These are phyloP conservation scores for Styela clava DNA, from an alignment of 23 tunicate genomes.

Conservation along the genomic window DNA sequence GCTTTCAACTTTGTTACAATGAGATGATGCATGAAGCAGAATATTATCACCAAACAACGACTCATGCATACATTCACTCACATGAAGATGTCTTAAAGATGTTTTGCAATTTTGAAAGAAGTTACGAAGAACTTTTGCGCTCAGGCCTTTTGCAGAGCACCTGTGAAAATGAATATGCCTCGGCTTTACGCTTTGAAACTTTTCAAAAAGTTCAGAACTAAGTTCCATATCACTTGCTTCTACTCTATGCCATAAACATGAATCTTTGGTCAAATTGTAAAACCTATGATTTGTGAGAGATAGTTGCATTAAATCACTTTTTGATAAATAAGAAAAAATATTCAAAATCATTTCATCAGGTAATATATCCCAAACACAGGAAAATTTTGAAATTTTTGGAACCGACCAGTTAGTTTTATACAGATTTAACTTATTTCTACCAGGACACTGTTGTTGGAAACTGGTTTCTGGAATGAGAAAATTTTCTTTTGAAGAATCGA, in stretches of 20 bases:
- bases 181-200: constrained; percentile 34
- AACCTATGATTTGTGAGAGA: constrained; percentile 37
- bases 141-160: constrained; percentile 38
- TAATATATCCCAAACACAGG: constrained; percentile 8
- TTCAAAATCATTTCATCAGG: constrained; percentile 56
- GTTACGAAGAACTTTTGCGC: constrained; percentile 32
- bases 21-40: constrained; percentile 57
- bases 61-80: constrained; percentile 38
- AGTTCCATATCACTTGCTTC: constrained; percentile 17
- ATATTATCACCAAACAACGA: constrained; percentile 56
- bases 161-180: constrained; percentile 15
- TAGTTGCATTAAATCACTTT: constrained; percentile 21
- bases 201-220: constrained; percentile 28
- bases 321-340: constrained; percentile 37
- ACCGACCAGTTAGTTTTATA: too few relatives aligned
- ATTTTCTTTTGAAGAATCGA: too few relatives aligned
- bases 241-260: constrained; percentile 39
- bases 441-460: too few relatives aligned
- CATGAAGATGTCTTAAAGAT: constrained; percentile 27
- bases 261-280: constrained; percentile 36
- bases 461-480: too few relatives aligned
- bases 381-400: too few relatives aligned
- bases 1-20: constrained; percentile 34
- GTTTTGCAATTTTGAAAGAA: constrained; percentile 51
- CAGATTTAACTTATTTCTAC: too few relatives aligned